Evolutionary conservation across 2,113 vertebrate species (phyloP), one percentile per base, ranked within the genome.

Genomic region (Phyllostomus discolor): DNA sequence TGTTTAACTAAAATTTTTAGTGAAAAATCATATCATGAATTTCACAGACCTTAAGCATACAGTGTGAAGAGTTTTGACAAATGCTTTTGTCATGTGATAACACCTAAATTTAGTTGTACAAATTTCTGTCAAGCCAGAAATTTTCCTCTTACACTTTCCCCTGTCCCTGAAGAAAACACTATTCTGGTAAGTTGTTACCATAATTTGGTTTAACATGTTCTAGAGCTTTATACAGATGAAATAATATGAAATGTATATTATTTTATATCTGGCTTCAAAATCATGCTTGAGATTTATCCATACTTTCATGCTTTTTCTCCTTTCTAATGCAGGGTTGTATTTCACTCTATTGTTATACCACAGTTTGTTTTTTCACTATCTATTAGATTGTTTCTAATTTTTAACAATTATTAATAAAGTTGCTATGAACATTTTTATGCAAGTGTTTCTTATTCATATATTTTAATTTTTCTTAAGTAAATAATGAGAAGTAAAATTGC

Each of bases 381-480:
- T 33, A 8, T 35, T 57, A 22, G 2, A 10, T 24, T 79, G 3
- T 59, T 22, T 54, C 54, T 80, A 59, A 41, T 6, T n/a, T 50
- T 64, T 83, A 19, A 67, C 50, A 43, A 22, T n/a, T 72, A 26
- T 15, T 3, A 46, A 76, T 46, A 38, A 84, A 59, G 52, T 52
- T 85, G n/a, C 22, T n/a, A 5, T 22, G 10, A 50, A 57, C 20
- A 41, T 69, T 31, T 81, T 15, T 62, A 33, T 35, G 12, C 10
- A 64, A 64, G 20, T 19, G 22, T 57, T 33, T 22, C 52, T 70
- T 22, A n/a, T 24, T 48, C 31, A 70, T 48, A 28, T 28, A 64
- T 38, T 54, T 72, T 92, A 41, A 43, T n/a, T 86, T 62, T 88
- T 75, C 57, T 85, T 88, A 38, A 79, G 69, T 48, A 66, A 59